Conservation (phyloP, 2,797 vertebrate species). For the Gymnocypris eckloni region DNA sequence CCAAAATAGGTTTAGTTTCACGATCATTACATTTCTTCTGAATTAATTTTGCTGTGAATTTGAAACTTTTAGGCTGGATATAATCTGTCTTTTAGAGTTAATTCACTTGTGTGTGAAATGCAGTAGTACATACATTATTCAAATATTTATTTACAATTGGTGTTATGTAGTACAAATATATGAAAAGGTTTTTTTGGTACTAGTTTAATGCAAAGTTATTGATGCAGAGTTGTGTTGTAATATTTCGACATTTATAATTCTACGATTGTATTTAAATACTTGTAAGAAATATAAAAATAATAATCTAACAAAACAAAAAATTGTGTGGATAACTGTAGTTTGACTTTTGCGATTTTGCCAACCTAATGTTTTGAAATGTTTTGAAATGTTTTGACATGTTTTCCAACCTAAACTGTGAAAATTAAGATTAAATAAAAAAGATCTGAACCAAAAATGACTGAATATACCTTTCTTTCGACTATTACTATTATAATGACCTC, state of each 20-base stretch:
- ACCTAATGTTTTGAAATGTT: too few species aligned
- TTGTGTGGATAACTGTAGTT: slow-evolving; percentile 11
- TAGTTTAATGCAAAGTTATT: slow-evolving; percentile 1
- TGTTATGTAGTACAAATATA: background rate
- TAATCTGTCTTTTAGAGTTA: background rate
- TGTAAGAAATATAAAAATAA: background rate
- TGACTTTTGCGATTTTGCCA: background rate
- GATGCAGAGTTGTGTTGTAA: background rate
- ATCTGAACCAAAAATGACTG: background rate
- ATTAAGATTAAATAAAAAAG: background rate
- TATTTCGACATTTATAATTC: background rate
- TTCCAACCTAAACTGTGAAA: slow-evolving; percentile 6
- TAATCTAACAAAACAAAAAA: background rate
- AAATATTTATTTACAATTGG: background rate
- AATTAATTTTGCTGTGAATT: slow-evolving; percentile 15
- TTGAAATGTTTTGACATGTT: background rate
- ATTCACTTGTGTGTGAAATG: background rate
- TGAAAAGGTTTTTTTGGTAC: background rate
- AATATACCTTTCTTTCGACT: background rate
- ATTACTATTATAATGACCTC: background rate
- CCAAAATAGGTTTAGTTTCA: background rate
- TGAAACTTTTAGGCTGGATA: background rate
- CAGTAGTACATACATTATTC: background rate
- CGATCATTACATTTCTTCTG: slow-evolving; percentile 1
- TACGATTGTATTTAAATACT: background rate